phyloP scores from a whole-genome alignment of 2,113 vertebrate genomes.

The Otus sunia region DNA sequence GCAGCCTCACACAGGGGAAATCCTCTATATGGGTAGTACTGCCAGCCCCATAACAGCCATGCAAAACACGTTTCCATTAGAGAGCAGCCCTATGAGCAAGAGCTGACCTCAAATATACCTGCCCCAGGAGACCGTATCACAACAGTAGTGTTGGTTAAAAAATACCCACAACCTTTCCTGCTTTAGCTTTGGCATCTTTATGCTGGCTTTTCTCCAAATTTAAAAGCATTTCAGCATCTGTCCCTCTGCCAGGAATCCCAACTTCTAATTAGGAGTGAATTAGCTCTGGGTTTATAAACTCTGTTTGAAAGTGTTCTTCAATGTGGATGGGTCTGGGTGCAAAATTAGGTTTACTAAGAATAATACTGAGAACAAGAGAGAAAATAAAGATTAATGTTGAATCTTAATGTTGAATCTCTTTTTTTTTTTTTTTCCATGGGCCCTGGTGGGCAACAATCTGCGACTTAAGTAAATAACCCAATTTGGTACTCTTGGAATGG shows the following conservation, averaged over 20 bases:
- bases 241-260: not conserved
- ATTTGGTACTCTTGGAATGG: not conserved
- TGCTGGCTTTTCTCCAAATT: not conserved
- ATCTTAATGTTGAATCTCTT: not conserved
- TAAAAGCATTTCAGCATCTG: not conserved
- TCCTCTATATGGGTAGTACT: not conserved
- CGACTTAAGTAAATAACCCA: not conserved
- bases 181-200: not conserved
- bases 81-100: not conserved
- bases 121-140: not conserved
- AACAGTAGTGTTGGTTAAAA: not conserved
- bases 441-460: not conserved
- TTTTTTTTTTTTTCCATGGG: not conserved
- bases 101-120: accelerated
- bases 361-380: not conserved
- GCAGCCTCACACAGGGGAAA: not conserved
- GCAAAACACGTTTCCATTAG: not conserved
- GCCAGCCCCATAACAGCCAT: not conserved
- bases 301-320: not conserved
- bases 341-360: not conserved
- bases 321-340: not conserved
- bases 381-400: conserved; percentile 42
- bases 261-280: not conserved
- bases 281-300: conserved; percentile 21
- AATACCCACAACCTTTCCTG: not conserved